Base-by-base conservation (phyloP, 2,888 invertebrate species). In the Euproctis similis region DNA sequence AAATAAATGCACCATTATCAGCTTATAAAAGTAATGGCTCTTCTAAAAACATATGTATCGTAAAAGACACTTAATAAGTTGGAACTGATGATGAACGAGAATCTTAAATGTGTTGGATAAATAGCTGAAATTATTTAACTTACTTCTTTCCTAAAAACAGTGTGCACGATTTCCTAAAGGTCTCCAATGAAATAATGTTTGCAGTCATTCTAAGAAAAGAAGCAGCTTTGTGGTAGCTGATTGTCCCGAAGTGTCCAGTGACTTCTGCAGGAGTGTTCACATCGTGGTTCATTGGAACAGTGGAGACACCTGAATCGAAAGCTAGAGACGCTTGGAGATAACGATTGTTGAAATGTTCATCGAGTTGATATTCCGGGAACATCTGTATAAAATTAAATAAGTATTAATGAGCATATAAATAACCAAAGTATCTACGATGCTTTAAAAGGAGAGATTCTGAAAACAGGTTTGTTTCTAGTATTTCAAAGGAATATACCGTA, bases 301-400 rank as follows among this genome's bases (percentile, higher is more conserved):
- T 71, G 8, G 54, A 52, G 0, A 45, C 42, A 1, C 72, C 63
- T 1, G 84, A 80, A 31, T 84, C 84, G 10, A 72, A 71, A 0
- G 66, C 59, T 24, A 92, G 75, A 1, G 89, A 90, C 0, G 61
- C 62, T 39, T 93, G 93, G 0, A 92, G 59, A 44, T 91, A 90
- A 10, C 90, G 88, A 0, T 89, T 77, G 11, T 92, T 89, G 49
- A 93, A 93, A 54, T 93, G 92, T n/a, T 90, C 87, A 10, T 88
- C 82, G 26, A 92, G 61, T 20, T 89, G 87, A 84, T 90, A 91
- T 18, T 85, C 60, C 0, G 86, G 85, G 48, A 89, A 87, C 27
- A 88, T 80, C 90, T 91, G 38, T 13, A n/a, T n/a, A n/a, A n/a
- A n/a, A n/a, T n/a, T n/a, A n/a, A n/a, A 9, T 9, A 11, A 8